Percentiles rank a stretch among this genome's conserved stretches.
These are phyloP conservation scores for Drepana falcataria DNA, from an alignment of 2,888 invertebrate genomes.

Conservation along the genomic window DNA sequence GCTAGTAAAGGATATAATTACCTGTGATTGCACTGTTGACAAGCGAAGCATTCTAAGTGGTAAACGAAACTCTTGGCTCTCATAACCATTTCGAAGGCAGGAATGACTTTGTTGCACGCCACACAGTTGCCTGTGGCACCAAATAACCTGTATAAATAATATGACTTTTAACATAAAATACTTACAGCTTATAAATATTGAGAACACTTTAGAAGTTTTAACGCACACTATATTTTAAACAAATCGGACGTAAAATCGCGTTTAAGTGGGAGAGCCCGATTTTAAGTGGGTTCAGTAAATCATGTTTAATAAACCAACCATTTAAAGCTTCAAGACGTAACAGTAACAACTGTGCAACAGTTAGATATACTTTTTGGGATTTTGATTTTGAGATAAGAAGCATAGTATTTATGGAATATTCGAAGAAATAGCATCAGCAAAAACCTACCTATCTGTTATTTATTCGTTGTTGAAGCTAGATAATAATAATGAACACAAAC, in stretches of 20 bases:
- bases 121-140: slow-evolving; percentile 94
- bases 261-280: background rate
- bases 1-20: background rate
- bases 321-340: slow-evolving; percentile 5
- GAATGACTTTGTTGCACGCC: slow-evolving; percentile 94
- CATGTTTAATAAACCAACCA: background rate
- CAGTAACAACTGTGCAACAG: background rate
- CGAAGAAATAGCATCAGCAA: too few species aligned
- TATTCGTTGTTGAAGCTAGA: background rate
- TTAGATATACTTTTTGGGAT: too few species aligned
- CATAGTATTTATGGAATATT: too few species aligned
- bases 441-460: too few species aligned
- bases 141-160: slow-evolving; percentile 84
- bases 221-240: slow-evolving; percentile 38
- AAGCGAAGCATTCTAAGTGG: slow-evolving; percentile 96
- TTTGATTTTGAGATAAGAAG: too few species aligned
- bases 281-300: too few species aligned
- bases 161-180: slow-evolving; percentile 42
- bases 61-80: slow-evolving; percentile 94
- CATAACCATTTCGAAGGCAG: slow-evolving; percentile 98
- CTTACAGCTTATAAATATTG: slow-evolving; percentile 40
- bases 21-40: slow-evolving; percentile 97
- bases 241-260: slow-evolving; percentile 18
- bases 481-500: slow-evolving; percentile 53
- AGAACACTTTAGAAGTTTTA: slow-evolving; percentile 29